Evolutionary conservation across 2,113 vertebrate genomes (phyloP), one percentile per base, ranked within the genome.

Genomic region (Odobenus rosmarus): DNA sequence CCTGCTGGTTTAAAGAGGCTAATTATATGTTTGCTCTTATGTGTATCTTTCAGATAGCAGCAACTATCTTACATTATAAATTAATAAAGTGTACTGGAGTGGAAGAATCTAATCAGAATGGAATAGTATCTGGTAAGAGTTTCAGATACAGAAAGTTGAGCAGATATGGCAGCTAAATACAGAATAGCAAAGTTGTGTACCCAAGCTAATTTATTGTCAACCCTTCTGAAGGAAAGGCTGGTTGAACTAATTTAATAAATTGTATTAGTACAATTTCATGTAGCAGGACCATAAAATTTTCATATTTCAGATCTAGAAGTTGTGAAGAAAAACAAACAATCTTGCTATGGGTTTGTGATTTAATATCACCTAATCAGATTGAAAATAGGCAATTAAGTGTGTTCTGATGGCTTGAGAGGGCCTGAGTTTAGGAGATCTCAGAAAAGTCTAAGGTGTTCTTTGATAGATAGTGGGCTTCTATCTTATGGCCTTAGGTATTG

Each of bases 21-120:
- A 96, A 77, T 95, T 96, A 91, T 88, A 49, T 95, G 94, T 94
- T 97, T 97, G n/a, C 88, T 97, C 18, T 93, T 88, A 42, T 88
- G n/a, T 96, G 13, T 71, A 46, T 74, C 24, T 33, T 94, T 95
- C 95, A 71, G 28, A 61, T 4, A 51, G 31, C 69, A 64, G 39
- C 77, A 94, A 59, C n/a, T 97, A 57, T 26, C 36, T 97, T 71
- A 80, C 64, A 82, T 76, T 92, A 18, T 90, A 91, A 61, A 49
- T 82, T 95, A 95, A 86, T 82, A 51, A 4, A 96, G 53, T 67
- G 19, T 46, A 26, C 8, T 93, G 90, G 19, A 71, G 95, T 51
- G 64, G 57, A 88, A 86, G 46, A 76, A 76, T 88, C 62, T 96
- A 86, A 95, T 84, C 53, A 97, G 92, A 95, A 39, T 94, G 42